phyloP scores from a whole-genome alignment of 2,888 invertebrate genomes.

The Eustalomyia histrio region DNA sequence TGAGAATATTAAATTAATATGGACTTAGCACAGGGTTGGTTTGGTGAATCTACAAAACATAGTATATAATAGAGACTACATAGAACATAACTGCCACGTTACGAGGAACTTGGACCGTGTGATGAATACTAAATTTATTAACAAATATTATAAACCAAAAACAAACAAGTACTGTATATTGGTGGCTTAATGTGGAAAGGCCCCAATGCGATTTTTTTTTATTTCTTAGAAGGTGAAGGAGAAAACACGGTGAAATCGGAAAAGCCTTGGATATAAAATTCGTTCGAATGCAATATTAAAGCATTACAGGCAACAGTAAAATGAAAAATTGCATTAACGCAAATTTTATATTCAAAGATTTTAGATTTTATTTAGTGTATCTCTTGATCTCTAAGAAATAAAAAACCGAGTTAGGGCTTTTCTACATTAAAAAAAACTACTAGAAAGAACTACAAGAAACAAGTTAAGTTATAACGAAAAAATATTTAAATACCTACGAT shows the following conservation, averaged over 20 bases:
- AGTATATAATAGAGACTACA: slow-evolving; percentile 16
- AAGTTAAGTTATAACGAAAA: slow-evolving; percentile 3
- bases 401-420: too few relatives aligned
- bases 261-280: too few relatives aligned
- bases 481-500: slow-evolving; percentile 22
- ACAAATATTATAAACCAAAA: slow-evolving; percentile 20
- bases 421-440: neutral
- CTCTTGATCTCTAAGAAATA: too few relatives aligned
- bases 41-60: slow-evolving; percentile 17
- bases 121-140: slow-evolving; percentile 37
- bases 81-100: slow-evolving; percentile 49
- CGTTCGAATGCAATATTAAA: too few relatives aligned
- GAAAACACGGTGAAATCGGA: too few relatives aligned
- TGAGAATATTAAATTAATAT: slow-evolving; percentile 34
- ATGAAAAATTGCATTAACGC: too few relatives aligned
- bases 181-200: too few relatives aligned
- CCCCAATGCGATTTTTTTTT: too few relatives aligned
- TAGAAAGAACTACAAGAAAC: slow-evolving; percentile 34
- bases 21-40: slow-evolving; percentile 21
- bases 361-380: too few relatives aligned
- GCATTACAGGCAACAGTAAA: too few relatives aligned
- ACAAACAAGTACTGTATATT: slow-evolving; percentile 11
- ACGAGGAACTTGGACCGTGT: slow-evolving; percentile 58
- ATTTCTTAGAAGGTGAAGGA: too few relatives aligned
- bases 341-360: too few relatives aligned